Conservation (phyloP, 2,797 vertebrate genomes). For the Otolemur crassicaudatus region DNA sequence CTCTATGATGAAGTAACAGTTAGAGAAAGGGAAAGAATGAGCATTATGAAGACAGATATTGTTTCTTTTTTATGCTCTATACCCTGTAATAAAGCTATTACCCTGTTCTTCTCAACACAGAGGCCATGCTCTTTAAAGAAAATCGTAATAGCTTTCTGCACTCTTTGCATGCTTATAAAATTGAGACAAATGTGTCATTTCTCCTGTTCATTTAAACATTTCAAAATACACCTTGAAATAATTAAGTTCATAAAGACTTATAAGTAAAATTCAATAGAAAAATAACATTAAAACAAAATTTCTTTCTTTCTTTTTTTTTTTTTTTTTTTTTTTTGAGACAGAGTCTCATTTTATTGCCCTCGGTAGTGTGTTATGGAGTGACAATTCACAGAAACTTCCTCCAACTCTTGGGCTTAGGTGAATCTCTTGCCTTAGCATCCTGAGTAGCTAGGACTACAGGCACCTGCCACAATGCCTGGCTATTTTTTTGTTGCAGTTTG, state of each 20-base stretch:
- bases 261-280: background rate
- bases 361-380: too few species aligned
- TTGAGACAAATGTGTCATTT: conserved; percentile 38
- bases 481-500: too few species aligned
- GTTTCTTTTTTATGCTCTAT: conserved; percentile 34
- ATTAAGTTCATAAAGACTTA: conserved; percentile 13
- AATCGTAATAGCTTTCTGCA: background rate
- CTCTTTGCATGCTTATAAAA: conserved; percentile 19
- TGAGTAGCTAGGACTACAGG: too few species aligned
- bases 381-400: too few species aligned
- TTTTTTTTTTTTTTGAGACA: too few species aligned
- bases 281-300: background rate
- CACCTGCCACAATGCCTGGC: too few species aligned
- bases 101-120: conserved; percentile 23
- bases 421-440: too few species aligned
- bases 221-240: conserved; percentile 10
- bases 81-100: background rate
- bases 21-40: conserved; percentile 25
- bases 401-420: too few species aligned
- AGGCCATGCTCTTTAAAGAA: background rate
- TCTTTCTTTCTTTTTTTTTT: too few species aligned
- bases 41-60: conserved; percentile 38
- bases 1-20: conserved; percentile 71
- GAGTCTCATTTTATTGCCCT: too few species aligned
- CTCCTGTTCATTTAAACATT: background rate